Base-by-base conservation (phyloP, 2,797 vertebrate species). In the Hephaestus fuliginosus region DNA sequence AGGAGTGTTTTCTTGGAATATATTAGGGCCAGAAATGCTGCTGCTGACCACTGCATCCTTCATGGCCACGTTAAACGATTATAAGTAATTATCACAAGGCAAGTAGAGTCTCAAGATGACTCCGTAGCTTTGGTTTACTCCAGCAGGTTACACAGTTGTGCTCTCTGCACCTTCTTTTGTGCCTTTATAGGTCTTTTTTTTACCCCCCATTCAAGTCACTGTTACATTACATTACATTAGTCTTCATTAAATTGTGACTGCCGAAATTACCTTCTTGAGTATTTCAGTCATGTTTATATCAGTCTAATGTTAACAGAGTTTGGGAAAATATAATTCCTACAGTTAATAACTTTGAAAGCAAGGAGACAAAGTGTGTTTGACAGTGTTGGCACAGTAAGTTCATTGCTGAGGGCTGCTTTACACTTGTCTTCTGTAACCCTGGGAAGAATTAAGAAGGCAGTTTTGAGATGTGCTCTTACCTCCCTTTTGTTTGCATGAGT, bases 1-100 rank as follows among this genome's bases (percentile, higher is more conserved):
- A 33, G 43, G 51, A 22, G 22, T 5, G n/a, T 28, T 49, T 22
- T 49, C 51, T 55, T 39, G 2, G 13, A 60, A 62, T 76, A 70
- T 51, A 53, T 70, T 33, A 33, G 18, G 17, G 12, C 1, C 25
- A 15, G 46, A 75, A 48, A 11, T 15, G 57, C 25, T 25, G 63
- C 55, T 62, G 74, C 71, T 70, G 82, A 81, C 57, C 76, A 10
- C 8, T 10, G 72, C 64, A 44, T 70, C 39, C 30, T 68, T 69
- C 68, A 82, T 22, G 25, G 53, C 60, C 62, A 60, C 13, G 48
- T 73, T 33, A 28, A 57, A 74, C 39, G 25, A 74, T 72, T 39
- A 60, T 36, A 56, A 41, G 65, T 73, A 43, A 85, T 74, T 36
- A 68, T 75, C 43, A 63, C 52, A n/a, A n/a, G 28, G 28, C 20